Evolutionary conservation across 2,888 invertebrate genomes (phyloP).

Genomic region (Latrodectus elegans): DNA sequence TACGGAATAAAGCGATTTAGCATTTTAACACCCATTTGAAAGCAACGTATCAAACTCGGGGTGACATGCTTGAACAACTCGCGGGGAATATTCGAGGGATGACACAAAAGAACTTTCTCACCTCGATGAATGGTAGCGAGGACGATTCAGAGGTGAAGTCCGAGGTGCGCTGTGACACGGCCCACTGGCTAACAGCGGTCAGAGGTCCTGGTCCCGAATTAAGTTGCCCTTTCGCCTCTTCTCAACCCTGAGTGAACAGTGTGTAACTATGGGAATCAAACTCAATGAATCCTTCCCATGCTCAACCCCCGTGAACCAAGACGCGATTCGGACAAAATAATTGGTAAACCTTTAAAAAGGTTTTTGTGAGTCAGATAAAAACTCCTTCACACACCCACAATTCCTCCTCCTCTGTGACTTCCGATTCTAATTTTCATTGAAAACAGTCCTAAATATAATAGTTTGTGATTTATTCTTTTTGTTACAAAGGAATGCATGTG

Average conservation of each 20-base stretch:
- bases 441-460: neutral
- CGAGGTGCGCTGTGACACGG: constrained; percentile 41
- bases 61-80: neutral
- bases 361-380: neutral
- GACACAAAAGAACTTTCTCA: neutral
- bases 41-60: no score
- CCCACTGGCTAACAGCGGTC: constrained; percentile 51
- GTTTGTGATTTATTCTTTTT: neutral
- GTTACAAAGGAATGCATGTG: neutral
- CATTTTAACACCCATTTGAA: no score
- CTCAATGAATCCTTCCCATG: constrained; percentile 49
- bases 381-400: constrained; percentile 28
- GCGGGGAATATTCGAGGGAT: neutral
- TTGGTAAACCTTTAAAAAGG: constrained; percentile 26
- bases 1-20: no score
- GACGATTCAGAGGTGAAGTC: constrained; percentile 29
- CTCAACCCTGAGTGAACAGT: constrained; percentile 6
- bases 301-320: neutral
- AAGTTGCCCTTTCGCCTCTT: constrained; percentile 22
- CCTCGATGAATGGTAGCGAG: neutral
- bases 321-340: constrained; percentile 22
- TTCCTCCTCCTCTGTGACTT: constrained; percentile 3
- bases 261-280: constrained; percentile 41
- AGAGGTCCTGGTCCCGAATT: constrained; percentile 26
- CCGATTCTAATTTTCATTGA: constrained; percentile 38